Base-by-base conservation (phyloP, 2,888 invertebrate genomes). In the Augochlorella aurata region DNA sequence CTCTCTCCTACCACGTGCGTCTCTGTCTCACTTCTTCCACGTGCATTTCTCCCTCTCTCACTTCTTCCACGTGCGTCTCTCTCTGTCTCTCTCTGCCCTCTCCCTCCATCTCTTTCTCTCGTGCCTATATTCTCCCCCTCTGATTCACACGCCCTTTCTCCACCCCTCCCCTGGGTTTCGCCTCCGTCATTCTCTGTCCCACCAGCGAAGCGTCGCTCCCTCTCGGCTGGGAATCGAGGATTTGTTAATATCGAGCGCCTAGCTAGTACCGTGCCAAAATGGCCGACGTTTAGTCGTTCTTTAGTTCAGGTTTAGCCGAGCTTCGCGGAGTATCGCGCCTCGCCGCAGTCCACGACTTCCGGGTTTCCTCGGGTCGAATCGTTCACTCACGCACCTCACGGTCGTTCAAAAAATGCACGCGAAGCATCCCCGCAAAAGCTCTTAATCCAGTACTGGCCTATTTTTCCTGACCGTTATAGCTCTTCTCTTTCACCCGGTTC, bases 221-320 rank as follows among this genome's bases (percentile, higher is more conserved):
- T 38, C 69, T 71, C 47, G 2, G 24, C 61, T 29, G 29, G 79
- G 85, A 88, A 87, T 85, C 87, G 81, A 81, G 89, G 89, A 89
- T 90, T 89, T 89, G 89, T 90, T 90, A 90, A 87, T 90, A 90
- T 90, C 87, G 90, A 90, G 87, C 90, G 89, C 75, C 86, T 88
- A 86, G 87, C 87, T 89, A 90, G 89, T 87, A 82, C 85, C 77
- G 81, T 84, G 86, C 84, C 89, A 91, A 90, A 87, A 91, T 91
- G 90, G 89, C 89, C 85, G 88, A 72, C 85, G 81, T 85, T 90
- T 90, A 90, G 90, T 89, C 89, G 85, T 86, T 82, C 84, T 86
- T 89, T 89, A 90, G 86, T 87, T 78, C 79, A 54, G 78, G 69
- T 87, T 89, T 86, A 89, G 81, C 73, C 58, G 72, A 50, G 52